A percentile compares a stretch with the other conserved stretches of the same genome.
Conservation (phyloP, 2,888 invertebrate species). For the Schrankia costaestrigalis region DNA sequence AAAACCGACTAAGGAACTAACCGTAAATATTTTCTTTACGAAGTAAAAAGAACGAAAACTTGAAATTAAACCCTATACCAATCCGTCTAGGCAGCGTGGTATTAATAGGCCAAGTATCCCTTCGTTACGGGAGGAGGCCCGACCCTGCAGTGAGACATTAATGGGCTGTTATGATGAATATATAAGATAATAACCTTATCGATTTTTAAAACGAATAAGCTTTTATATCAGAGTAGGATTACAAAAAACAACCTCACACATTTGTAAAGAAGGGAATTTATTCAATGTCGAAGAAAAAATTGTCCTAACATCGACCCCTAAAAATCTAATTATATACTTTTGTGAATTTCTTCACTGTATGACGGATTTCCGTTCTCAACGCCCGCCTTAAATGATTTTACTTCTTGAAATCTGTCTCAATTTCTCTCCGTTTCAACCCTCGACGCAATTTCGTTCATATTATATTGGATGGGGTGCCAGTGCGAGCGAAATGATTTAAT, state of each 20-base stretch:
- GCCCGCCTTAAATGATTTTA: constrained; percentile 54
- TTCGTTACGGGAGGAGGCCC: too few relatives aligned
- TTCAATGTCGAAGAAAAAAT: constrained; percentile 18
- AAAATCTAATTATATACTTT: constrained; percentile 46
- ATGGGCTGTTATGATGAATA: too few relatives aligned
- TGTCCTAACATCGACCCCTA: constrained; percentile 25
- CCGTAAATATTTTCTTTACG: too few relatives aligned
- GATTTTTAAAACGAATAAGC: too few relatives aligned
- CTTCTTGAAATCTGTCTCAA: constrained; percentile 61
- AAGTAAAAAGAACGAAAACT: too few relatives aligned
- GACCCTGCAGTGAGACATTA: too few relatives aligned
- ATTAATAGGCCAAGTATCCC: too few relatives aligned
- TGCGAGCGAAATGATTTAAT: constrained; percentile 26
- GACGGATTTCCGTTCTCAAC: constrained; percentile 54
- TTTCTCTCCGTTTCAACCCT: constrained; percentile 50
- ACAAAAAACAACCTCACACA: constrained; percentile 23
- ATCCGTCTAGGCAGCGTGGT: too few relatives aligned
- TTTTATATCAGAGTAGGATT: constrained; percentile 13
- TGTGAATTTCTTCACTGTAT: constrained; percentile 43
- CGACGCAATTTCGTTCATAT: constrained; percentile 57
- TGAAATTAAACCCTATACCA: too few relatives aligned
- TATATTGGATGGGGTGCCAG: constrained; percentile 37
- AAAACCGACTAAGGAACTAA: too few relatives aligned
- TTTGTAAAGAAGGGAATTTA: constrained; percentile 18
- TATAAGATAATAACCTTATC: too few relatives aligned